Base-by-base conservation (phyloP, 2,888 invertebrate genomes). In the Drosophila formosana region DNA sequence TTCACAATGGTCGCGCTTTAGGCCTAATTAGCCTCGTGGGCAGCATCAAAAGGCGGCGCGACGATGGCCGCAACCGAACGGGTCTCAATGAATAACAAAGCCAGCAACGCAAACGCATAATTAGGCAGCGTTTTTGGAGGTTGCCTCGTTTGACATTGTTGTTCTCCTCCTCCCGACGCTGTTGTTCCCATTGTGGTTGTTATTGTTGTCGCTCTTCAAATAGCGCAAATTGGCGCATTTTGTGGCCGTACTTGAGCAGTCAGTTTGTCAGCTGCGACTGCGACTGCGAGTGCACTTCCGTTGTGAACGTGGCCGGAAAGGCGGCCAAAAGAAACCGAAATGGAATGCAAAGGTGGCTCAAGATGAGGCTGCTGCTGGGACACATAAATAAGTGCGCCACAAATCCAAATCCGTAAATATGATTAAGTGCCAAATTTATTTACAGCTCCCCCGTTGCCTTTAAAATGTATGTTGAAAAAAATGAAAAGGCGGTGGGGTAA, bases 401-500 rank as follows among this genome's bases (percentile, higher is more conserved):
- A 77, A 85, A 56, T 56, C 32, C 62, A 26, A 64, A 83, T 88
- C 83, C 83, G 86, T 82, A 85, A 89, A 85, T 85, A 84, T 89
- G 85, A 85, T 89, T 85, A 89, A 85, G 79, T 87, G 80, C 75
- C 73, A 85, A 81, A 89, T 85, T 77, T 88, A 89, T 85, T 85
- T 85, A 85, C 87, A 74, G 84, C 77, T 77, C 85, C 89, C 85
- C 25, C 65, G 87, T 66, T 70, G 89, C 87, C 79, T 79, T 84
- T 78, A 82, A 88, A 78, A 37, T 18, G 11, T 13, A 50, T 43
- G 55, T 55, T 25, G 25, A 53, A 43, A 23, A 32, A 26, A 41
- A 11, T 13, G 32, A 11, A 11, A 34, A 34, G 25, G 28, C 3
- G 3, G n/a, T 18, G 9, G 39, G 18, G 18, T 18, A 13, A 25